Percentiles rank a stretch among this genome's conserved stretches.
Evolutionary conservation across 2,888 invertebrate genomes (phyloP).

Genomic region (Theodoxus fluviatilis): DNA sequence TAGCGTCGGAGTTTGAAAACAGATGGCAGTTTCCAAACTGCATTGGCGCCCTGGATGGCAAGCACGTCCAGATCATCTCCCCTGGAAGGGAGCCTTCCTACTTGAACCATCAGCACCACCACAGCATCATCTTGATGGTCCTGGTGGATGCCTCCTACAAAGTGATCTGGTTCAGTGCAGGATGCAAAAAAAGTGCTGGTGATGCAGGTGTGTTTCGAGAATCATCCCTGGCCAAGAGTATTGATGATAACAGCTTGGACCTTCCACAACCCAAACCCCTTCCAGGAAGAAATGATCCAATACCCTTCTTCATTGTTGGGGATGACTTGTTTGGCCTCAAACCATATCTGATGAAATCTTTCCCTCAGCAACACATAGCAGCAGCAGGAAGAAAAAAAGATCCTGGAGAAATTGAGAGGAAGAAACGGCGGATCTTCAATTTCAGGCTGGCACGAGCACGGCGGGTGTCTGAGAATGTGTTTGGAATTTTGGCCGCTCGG

Average conservation of each 20-base stretch:
- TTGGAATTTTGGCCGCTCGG: neutral
- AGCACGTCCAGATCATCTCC: neutral
- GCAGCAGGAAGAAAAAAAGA: neutral
- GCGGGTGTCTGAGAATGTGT: neutral
- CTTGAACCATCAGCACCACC: neutral
- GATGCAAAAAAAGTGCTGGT: neutral
- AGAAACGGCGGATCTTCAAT: neutral
- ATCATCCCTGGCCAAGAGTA: neutral
- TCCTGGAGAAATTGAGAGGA: neutral
- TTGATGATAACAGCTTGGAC: neutral
- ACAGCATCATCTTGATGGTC: conserved; percentile 2
- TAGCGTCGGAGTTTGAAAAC: neutral
- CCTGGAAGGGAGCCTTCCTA: neutral
- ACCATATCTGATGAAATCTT: conserved; percentile 8
- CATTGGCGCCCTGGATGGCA: conserved; percentile 7
- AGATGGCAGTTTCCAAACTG: conserved; percentile 17
- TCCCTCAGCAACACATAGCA: neutral
- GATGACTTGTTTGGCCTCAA: conserved; percentile 13
- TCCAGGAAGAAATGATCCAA: neutral
- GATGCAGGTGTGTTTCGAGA: conserved; percentile 6
- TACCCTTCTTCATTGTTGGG: neutral
- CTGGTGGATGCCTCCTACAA: conserved; percentile 4
- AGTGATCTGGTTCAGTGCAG: conserved; percentile 11
- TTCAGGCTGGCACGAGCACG: neutral
- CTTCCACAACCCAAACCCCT: neutral